These are phyloP conservation scores for Schizopygopsis pylzovi DNA, from an alignment of 2,797 vertebrate species.

Conservation along the genomic window DNA sequence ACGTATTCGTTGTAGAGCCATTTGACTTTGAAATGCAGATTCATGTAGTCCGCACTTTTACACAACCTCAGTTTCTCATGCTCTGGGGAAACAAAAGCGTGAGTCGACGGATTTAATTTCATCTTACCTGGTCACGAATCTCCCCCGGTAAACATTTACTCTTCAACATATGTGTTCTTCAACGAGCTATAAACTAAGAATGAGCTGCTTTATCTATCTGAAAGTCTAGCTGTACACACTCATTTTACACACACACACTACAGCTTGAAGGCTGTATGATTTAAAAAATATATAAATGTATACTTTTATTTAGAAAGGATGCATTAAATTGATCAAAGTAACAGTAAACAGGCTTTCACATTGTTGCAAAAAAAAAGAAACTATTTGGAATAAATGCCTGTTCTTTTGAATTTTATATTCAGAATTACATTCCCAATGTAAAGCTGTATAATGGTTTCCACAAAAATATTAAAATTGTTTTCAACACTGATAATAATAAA, in stretches of 20 bases:
- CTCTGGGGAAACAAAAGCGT: conserved; percentile 74
- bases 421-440: background rate
- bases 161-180: conserved; percentile 13
- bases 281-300: background rate
- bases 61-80: conserved; percentile 92
- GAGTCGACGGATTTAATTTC: background rate
- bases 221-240: conserved; percentile 1
- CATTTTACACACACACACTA: conserved; percentile 18
- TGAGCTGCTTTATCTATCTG: background rate
- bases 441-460: background rate
- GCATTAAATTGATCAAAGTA: background rate
- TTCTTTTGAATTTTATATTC: background rate
- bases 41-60: conserved; percentile 97
- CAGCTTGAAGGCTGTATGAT: too few species aligned
- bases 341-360: too few species aligned
- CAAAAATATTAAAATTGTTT: background rate
- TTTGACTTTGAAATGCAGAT: conserved; percentile 98
- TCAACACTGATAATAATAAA: background rate
- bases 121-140: background rate
- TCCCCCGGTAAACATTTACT: background rate
- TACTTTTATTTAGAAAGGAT: background rate
- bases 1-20: conserved; percentile 96
- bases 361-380: background rate
- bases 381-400: background rate
- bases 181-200: conserved; percentile 4